These are phyloP conservation scores for Syrphus vitripennis DNA, from an alignment of 2,888 invertebrate genomes.

Conservation along the genomic window DNA sequence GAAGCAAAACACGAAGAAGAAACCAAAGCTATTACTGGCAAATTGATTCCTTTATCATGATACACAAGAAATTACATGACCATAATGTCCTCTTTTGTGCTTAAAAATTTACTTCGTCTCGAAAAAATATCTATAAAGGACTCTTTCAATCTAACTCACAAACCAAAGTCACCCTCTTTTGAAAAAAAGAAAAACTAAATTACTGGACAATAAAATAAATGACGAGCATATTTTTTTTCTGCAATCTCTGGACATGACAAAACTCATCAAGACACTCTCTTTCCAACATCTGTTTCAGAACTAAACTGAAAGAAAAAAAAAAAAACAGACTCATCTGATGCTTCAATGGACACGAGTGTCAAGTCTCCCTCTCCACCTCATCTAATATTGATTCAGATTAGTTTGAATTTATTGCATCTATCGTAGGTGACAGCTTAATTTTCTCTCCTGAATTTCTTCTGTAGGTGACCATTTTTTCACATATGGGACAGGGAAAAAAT, in stretches of 20 bases:
- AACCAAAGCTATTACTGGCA: background rate
- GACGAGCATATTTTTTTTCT: slow-evolving; percentile 41
- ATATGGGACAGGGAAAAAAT: background rate
- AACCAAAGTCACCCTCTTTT: background rate
- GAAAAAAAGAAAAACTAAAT: background rate
- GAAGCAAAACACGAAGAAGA: background rate
- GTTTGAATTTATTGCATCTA: slow-evolving; percentile 3
- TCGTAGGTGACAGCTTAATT: background rate
- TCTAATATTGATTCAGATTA: slow-evolving; percentile 36
- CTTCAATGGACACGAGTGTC: background rate
- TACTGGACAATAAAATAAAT: slow-evolving; percentile 41
- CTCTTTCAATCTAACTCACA: background rate
- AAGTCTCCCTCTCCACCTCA: background rate
- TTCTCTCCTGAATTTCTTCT: background rate
- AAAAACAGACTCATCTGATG: background rate
- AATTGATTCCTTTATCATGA: background rate
- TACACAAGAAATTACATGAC: background rate
- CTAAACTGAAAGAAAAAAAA: too few relatives aligned
- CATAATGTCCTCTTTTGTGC: background rate
- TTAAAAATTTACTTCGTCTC: background rate
- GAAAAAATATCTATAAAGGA: background rate
- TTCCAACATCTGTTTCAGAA: background rate
- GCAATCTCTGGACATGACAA: slow-evolving; percentile 30
- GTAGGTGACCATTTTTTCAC: background rate
- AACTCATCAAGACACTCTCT: background rate